These are phyloP conservation scores for Procavia capensis DNA, from an alignment of 2,113 vertebrate species.

Conservation along the genomic window DNA sequence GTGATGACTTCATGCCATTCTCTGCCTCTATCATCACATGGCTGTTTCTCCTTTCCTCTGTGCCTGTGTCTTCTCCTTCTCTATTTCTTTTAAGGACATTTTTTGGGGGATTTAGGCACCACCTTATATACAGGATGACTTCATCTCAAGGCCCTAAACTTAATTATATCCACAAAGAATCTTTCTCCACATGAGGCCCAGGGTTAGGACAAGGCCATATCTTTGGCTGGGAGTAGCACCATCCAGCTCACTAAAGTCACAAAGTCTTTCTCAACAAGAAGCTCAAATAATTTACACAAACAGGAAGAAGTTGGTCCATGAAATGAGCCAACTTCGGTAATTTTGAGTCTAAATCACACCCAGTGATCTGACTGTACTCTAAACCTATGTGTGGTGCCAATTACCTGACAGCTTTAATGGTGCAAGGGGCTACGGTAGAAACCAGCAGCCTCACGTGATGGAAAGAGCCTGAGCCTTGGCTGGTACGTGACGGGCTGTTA, in stretches of 20 bases:
- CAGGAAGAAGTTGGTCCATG: not conserved
- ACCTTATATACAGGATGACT: not conserved
- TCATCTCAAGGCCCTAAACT: not conserved
- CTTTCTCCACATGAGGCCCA: not conserved
- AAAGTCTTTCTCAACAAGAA: not conserved
- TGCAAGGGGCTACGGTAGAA: not conserved
- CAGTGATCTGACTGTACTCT: not conserved
- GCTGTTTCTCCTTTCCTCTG: not conserved
- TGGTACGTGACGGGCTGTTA: rapidly evolving
- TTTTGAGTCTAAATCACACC: not conserved
- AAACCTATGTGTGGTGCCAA: not conserved
- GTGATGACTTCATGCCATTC: rapidly evolving
- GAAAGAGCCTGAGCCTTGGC: not conserved
- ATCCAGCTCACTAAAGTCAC: not conserved
- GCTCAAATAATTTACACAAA: not conserved
- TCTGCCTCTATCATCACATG: not conserved
- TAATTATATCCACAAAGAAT: not conserved
- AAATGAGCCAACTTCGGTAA: not conserved
- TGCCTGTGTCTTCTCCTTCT: no score
- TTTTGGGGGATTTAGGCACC: not conserved
- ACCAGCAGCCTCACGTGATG: not conserved
- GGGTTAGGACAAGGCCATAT: not conserved
- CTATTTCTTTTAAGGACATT: no score
- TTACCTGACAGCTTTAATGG: not conserved
- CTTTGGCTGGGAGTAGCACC: not conserved